Conservation (phyloP, 92 coral and sea anemone genomes). For the Montipora capitata region DNA sequence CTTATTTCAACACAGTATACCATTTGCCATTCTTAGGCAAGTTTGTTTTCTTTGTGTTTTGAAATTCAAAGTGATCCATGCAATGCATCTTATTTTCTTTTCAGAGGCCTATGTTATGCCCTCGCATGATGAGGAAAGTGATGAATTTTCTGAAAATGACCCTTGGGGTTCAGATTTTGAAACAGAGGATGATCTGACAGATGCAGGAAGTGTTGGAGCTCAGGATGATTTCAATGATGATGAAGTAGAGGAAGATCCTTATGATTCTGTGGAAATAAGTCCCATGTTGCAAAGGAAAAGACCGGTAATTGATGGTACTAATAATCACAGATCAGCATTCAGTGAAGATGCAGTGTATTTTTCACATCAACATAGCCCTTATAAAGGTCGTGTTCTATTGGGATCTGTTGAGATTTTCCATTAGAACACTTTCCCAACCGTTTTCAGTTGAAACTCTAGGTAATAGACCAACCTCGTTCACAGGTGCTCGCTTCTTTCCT, state of each 20-base stretch:
- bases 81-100: neutral
- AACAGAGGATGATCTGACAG: constrained; percentile 69
- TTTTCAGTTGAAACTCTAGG: no score
- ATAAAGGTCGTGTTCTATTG: no score
- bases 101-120: constrained; percentile 91
- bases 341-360: neutral
- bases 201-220: constrained; percentile 24
- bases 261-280: constrained; percentile 72
- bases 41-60: no score
- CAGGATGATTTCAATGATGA: constrained; percentile 43
- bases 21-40: no score
- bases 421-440: no score
- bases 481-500: no score
- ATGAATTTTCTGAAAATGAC: constrained; percentile 87
- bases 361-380: no score
- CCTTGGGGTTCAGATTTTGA: constrained; percentile 99
- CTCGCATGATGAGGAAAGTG: constrained; percentile 77
- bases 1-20: no score
- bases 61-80: neutral
- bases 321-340: no score
- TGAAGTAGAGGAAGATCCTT: constrained; percentile 44
- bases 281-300: constrained; percentile 70
- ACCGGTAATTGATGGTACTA: constrained; percentile 36
- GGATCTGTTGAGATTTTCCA: no score
- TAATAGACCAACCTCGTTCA: no score